Evolutionary conservation across 2,113 vertebrate species (phyloP), one percentile per base, ranked within the genome.

Genomic region (Climacteris rufus): DNA sequence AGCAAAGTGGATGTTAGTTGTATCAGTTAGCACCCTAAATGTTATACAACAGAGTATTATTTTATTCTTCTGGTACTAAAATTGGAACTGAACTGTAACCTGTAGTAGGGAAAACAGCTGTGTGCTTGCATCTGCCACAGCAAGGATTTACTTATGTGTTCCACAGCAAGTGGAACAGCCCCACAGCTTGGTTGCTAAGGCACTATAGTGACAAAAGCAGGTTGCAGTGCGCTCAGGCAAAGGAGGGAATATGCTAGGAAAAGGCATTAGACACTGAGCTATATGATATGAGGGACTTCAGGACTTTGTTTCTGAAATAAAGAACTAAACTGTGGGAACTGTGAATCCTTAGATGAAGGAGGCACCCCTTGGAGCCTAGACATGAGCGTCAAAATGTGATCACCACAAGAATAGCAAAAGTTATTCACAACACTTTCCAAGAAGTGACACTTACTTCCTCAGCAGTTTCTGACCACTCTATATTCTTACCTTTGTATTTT

Each of bases 121-220:
- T 69, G 31, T 65, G n/a, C 35, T 78, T 13, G 10, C 39, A 93
- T 12, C 6, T 37, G 47, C 13, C 37, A 6, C 19, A 60, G 35
- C 40, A 57, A 60, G 42, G 27, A 74, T 23, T 23, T 69, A 49
- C 40, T 27, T 39, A 15, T n/a, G 49, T 87, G 45, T 35, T 60
- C 45, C 64, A 77, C 18, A 27, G 23, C 18, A 54, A 54, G 61
- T 2, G 15, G 20, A 78, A 64, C 30, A 49, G 64, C 45, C 59
- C 40, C 37, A 50, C 21, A 50, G 30, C 19, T 82, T 47, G 33
- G 52, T 61, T 89, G 42, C 65, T 30, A 33, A 39, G 35, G 52
- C 0, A 0, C 31, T 40, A 9, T 5, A 72, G 54, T n/a, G 54
- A 56, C 64, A 59, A 81, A 81, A 44, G 35, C 1, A 1, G 12